A percentile compares a stretch with the other conserved stretches of the same genome.
phyloP scores from a whole-genome alignment of 2,113 vertebrate species.

The Neolamprologus hecqui region DNA sequence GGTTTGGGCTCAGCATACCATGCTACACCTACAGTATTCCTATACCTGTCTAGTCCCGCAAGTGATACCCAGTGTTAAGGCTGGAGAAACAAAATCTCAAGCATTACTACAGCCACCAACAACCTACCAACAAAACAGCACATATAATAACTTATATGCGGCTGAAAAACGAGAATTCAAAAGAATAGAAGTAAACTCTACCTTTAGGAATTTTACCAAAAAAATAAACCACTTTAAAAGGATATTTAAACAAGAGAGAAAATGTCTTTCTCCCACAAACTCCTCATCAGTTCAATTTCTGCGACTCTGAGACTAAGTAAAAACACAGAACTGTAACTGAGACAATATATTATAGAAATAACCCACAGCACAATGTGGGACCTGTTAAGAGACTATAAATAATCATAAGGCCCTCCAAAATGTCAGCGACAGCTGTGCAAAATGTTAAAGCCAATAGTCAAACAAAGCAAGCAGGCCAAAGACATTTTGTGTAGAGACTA shows the following conservation, averaged over 20 bases:
- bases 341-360: slow-evolving; percentile 10
- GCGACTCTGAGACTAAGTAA: not conserved
- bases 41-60: not conserved
- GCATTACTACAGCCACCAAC: not conserved
- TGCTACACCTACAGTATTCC: not conserved
- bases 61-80: not conserved
- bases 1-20: not conserved
- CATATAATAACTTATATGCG: not conserved
- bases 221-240: not conserved
- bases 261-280: not conserved
- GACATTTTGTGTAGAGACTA: slow-evolving; percentile 15
- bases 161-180: not conserved
- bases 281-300: not conserved
- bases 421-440: slow-evolving; percentile 35
- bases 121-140: not conserved
- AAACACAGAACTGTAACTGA: not conserved
- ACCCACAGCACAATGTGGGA: slow-evolving; percentile 11
- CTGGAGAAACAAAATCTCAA: not conserved
- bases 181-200: not conserved
- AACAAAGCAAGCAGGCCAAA: slow-evolving; percentile 18
- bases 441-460: slow-evolving; percentile 26
- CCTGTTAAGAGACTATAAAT: slow-evolving; percentile 35
- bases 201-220: not conserved
- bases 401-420: slow-evolving; percentile 26
- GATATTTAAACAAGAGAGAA: not conserved